Evolutionary conservation across 2,797 vertebrate genomes (phyloP).

Genomic region (Cephalopachus bancanus): DNA sequence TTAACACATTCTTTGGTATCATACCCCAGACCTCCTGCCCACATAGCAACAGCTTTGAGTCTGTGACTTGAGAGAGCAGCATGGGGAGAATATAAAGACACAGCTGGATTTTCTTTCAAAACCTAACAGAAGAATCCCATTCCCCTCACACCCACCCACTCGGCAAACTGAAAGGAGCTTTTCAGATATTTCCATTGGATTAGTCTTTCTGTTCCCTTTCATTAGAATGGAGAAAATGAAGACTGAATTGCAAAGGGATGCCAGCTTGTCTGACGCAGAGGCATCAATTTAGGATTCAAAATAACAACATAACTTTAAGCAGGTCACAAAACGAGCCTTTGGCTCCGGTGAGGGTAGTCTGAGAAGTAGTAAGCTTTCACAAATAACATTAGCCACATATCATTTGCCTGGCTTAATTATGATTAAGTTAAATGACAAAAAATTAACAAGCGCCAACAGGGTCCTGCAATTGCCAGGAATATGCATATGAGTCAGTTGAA

Average conservation of each 20-base stretch:
- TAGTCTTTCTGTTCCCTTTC: neutral
- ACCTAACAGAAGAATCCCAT: fast-evolving
- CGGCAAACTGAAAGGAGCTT: neutral
- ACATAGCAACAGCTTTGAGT: neutral
- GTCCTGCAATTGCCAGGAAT: neutral
- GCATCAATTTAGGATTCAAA: neutral
- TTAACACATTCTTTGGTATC: too few species aligned
- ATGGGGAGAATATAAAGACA: fast-evolving
- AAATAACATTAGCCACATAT: neutral
- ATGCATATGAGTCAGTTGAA: fast-evolving
- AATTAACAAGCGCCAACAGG: neutral
- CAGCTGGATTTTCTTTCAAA: neutral
- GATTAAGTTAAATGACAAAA: neutral
- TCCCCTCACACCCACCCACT: neutral
- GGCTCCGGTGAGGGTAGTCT: neutral
- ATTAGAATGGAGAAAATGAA: neutral
- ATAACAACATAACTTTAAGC: neutral
- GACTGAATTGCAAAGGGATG: neutral
- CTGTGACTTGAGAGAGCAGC: fast-evolving
- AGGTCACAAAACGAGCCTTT: neutral
- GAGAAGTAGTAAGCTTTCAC: neutral
- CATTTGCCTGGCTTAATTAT: neutral
- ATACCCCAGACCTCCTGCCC: neutral
- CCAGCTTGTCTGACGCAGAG: neutral
- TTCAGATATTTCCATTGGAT: neutral